phyloP scores from a whole-genome alignment of 2,888 invertebrate genomes.

The Polyommatus icarus region DNA sequence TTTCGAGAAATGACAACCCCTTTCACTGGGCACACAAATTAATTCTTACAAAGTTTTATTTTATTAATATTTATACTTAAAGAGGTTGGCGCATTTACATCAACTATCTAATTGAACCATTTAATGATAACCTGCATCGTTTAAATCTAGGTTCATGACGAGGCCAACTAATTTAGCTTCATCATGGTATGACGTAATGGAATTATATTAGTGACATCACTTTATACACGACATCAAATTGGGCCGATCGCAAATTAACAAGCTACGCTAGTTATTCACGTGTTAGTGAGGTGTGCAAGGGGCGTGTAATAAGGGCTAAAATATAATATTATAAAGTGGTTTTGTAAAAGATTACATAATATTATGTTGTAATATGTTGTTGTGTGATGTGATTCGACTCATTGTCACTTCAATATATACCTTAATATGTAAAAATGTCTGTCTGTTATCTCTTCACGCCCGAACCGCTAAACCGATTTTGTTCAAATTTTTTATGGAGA shows the following conservation, averaged over 20 bases:
- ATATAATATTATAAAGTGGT: too few relatives aligned
- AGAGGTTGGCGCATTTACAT: neutral
- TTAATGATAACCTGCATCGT: neutral
- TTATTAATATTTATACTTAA: too few relatives aligned
- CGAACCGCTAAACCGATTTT: too few relatives aligned
- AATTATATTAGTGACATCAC: neutral
- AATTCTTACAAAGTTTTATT: too few relatives aligned
- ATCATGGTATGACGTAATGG: conserved; percentile 10
- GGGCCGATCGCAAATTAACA: neutral
- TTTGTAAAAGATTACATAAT: too few relatives aligned
- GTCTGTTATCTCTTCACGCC: too few relatives aligned
- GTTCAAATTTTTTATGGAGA: too few relatives aligned
- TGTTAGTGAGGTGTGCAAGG: neutral
- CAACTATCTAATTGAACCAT: neutral
- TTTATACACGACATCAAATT: conserved; percentile 8
- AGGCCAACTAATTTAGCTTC: neutral
- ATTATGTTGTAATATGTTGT: too few relatives aligned
- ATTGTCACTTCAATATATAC: too few relatives aligned
- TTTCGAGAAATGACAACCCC: neutral
- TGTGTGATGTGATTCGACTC: too few relatives aligned
- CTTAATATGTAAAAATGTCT: too few relatives aligned
- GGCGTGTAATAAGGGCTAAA: neutral
- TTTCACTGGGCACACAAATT: neutral
- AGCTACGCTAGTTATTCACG: neutral
- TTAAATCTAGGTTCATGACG: neutral